A percentile compares a stretch with the other conserved stretches of the same genome.
These are phyloP conservation scores for Sitta europaea DNA, from an alignment of 2,113 vertebrate species.

Conservation along the genomic window DNA sequence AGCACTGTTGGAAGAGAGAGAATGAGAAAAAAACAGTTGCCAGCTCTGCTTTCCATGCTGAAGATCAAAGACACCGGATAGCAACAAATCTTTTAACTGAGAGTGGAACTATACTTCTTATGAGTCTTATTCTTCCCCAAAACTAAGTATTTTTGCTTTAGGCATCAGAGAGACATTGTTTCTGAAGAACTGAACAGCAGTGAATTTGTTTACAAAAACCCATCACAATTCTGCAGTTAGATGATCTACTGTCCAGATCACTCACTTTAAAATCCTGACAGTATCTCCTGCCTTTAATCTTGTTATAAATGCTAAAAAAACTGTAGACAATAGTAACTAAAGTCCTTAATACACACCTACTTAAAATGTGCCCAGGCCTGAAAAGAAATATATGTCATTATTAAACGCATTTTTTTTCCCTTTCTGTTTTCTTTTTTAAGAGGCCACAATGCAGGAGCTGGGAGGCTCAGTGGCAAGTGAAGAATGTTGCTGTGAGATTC, in stretches of 20 bases:
- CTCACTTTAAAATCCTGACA: background rate
- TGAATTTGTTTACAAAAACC: background rate
- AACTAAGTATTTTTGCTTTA: background rate
- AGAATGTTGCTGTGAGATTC: slow-evolving; percentile 83
- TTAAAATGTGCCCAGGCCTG: background rate
- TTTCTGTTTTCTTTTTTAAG: slow-evolving; percentile 41
- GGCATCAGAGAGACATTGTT: background rate
- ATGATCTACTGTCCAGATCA: background rate
- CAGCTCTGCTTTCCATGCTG: background rate
- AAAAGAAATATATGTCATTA: background rate
- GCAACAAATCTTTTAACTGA: background rate
- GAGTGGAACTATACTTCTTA: background rate
- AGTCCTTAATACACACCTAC: background rate
- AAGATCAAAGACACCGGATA: background rate
- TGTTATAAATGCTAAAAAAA: background rate
- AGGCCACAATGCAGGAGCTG: slow-evolving; percentile 82
- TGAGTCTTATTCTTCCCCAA: background rate
- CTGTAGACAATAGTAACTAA: background rate
- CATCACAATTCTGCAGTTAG: background rate
- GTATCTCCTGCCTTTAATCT: background rate
- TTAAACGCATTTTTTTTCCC: background rate
- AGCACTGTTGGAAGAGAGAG: background rate
- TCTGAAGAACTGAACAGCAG: background rate
- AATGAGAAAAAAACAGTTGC: background rate
- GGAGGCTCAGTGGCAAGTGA: slow-evolving; percentile 84